These are phyloP conservation scores for Adineta ricciae DNA, from an alignment of 2,888 invertebrate species.

Conservation along the genomic window DNA sequence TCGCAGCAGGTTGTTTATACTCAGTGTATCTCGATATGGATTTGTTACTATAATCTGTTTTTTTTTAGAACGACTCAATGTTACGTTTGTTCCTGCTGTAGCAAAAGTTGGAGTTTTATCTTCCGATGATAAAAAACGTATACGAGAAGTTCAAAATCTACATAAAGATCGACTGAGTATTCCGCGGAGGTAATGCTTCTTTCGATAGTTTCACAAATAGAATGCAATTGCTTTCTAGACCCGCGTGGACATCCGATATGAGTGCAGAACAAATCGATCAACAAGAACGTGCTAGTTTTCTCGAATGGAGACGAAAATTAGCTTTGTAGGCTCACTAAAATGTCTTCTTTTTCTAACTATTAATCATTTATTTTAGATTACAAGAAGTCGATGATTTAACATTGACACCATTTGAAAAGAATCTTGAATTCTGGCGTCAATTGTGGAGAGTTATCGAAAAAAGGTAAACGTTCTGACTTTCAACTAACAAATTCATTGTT, in stretches of 20 bases:
- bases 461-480: conserved; percentile 46
- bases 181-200: conserved; percentile 60
- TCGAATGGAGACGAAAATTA: conserved; percentile 77
- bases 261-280: conserved; percentile 62
- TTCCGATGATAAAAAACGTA: conserved; percentile 53
- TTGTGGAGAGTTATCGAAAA: conserved; percentile 95
- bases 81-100: conserved; percentile 62
- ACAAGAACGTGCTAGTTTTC: conserved; percentile 70
- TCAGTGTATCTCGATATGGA: not conserved
- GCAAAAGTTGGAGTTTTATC: conserved; percentile 56
- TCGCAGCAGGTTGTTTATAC: conserved; percentile 55
- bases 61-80: conserved; percentile 72
- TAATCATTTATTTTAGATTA: not conserved
- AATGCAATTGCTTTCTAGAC: not conserved
- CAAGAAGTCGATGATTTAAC: conserved; percentile 37
- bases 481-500: too few relatives aligned
- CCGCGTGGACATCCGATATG: conserved; percentile 28
- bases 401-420: conserved; percentile 94
- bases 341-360: not conserved
- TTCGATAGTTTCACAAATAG: too few relatives aligned
- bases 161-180: conserved; percentile 61
- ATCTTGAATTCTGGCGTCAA: conserved; percentile 94
- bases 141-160: conserved; percentile 41
- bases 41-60: not conserved
- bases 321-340: conserved; percentile 53